phyloP scores from a whole-genome alignment of 2,888 invertebrate species.

The Melieria crassipennis region DNA sequence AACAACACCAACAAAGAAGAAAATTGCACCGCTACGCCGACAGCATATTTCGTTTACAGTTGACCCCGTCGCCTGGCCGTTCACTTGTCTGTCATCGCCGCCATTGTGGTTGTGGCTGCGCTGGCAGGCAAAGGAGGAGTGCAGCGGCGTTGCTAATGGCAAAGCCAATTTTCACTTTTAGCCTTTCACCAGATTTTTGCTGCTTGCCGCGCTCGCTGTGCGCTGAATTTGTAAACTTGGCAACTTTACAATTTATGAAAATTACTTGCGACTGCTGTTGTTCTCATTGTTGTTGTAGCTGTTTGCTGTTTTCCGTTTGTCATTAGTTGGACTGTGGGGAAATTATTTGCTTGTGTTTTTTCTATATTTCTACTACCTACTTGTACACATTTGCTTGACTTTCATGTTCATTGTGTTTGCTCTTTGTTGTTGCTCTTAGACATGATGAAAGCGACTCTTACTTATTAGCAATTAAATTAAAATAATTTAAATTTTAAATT shows the following conservation, averaged over 20 bases:
- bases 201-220: background rate
- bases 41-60: background rate
- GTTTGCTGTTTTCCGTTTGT: background rate
- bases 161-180: conserved; percentile 36
- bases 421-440: no score
- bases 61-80: background rate
- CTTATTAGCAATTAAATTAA: no score
- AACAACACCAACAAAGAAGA: background rate
- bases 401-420: background rate
- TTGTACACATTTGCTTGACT: background rate
- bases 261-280: conserved; percentile 41
- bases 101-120: no score
- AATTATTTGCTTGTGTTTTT: background rate
- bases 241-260: conserved; percentile 47
- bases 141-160: conserved; percentile 26
- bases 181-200: conserved; percentile 15
- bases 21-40: background rate
- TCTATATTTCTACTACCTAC: background rate
- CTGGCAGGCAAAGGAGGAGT: no score
- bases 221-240: conserved; percentile 40
- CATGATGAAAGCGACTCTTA: no score
- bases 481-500: no score
- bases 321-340: background rate
- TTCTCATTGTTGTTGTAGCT: conserved; percentile 9
- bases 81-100: no score